Percentiles rank a stretch among this genome's conserved stretches.
phyloP scores from a whole-genome alignment of 2,797 vertebrate genomes.

The Leontopithecus rosalia region DNA sequence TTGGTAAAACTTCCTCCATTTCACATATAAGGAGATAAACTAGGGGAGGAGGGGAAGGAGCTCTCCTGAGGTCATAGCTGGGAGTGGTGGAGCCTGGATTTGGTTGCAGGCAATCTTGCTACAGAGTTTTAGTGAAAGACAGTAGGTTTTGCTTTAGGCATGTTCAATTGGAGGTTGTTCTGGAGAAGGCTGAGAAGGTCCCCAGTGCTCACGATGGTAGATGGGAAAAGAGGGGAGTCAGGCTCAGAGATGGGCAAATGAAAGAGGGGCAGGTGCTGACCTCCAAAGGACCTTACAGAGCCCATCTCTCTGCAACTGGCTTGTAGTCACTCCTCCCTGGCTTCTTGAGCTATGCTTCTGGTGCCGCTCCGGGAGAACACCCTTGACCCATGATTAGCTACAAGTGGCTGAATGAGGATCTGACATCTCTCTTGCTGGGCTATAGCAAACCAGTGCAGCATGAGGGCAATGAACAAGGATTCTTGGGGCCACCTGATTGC shows the following conservation, averaged over 20 bases:
- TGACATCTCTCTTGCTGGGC: neutral
- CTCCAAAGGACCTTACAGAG: neutral
- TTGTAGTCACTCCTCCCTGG: neutral
- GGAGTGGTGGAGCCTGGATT: neutral
- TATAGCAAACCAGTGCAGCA: neutral
- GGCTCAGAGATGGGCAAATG: neutral
- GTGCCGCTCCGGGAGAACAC: neutral
- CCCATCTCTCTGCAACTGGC: neutral
- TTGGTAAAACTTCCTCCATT: neutral
- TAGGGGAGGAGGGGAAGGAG: neutral
- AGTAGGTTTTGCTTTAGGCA: neutral
- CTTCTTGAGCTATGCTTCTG: neutral
- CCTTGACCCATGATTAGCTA: neutral
- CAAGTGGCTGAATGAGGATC: neutral
- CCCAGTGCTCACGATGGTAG: neutral
- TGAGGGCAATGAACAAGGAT: too few relatives aligned
- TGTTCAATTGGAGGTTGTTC: neutral
- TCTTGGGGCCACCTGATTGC: neutral
- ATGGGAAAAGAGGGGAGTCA: neutral
- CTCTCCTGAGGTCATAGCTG: neutral
- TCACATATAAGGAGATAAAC: neutral
- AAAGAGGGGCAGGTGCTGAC: fast-evolving
- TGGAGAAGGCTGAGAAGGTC: neutral
- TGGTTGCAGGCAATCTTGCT: neutral
- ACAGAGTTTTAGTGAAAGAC: neutral